These are phyloP conservation scores for Zeus faber DNA, from an alignment of 2,113 vertebrate genomes.

Conservation along the genomic window DNA sequence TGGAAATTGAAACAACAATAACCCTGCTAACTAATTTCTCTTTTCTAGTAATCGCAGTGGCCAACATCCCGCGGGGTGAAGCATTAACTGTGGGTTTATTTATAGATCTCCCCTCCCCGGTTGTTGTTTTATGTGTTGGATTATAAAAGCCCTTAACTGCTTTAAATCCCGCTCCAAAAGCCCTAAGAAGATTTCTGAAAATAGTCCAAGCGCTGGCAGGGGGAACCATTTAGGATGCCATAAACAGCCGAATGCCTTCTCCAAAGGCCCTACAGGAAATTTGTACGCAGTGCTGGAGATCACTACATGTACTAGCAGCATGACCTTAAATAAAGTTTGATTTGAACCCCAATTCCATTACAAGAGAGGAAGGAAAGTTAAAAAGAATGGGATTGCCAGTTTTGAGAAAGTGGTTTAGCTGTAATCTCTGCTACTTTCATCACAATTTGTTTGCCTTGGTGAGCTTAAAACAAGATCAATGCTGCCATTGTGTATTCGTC, in stretches of 20 bases:
- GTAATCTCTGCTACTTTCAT: too few relatives aligned
- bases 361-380: too few relatives aligned
- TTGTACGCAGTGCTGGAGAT: not conserved
- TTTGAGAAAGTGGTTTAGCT: too few relatives aligned
- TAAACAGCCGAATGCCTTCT: not conserved
- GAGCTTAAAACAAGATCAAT: too few relatives aligned
- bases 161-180: slow-evolving; percentile 7
- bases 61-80: not conserved
- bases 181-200: slow-evolving; percentile 7
- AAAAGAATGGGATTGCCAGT: too few relatives aligned
- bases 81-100: not conserved
- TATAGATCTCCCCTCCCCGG: not conserved
- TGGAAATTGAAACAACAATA: not conserved
- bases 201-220: slow-evolving; percentile 2
- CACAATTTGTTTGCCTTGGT: too few relatives aligned
- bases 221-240: not conserved
- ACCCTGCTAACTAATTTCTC: not conserved
- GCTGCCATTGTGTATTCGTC: too few relatives aligned
- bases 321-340: too few relatives aligned
- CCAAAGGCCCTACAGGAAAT: not conserved
- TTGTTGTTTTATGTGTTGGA: too few relatives aligned
- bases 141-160: slow-evolving; percentile 19
- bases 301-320: not conserved
- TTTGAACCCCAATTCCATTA: too few relatives aligned
- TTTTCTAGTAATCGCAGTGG: not conserved